Conservation (phyloP, 2,113 vertebrate species). For the Eidolon helvum region DNA sequence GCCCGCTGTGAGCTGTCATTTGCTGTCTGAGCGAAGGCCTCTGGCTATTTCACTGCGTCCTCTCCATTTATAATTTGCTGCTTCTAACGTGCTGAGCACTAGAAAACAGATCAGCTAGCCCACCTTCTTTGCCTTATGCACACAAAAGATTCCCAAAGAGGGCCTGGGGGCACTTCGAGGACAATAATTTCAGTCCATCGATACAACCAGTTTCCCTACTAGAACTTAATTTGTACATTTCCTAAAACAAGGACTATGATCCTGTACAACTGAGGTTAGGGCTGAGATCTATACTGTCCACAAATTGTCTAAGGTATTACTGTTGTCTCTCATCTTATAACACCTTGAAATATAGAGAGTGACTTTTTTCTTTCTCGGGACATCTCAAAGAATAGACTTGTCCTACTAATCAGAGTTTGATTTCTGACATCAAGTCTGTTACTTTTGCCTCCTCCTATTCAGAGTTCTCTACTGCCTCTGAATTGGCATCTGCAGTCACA, state of each 20-base stretch:
- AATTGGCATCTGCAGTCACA: background rate
- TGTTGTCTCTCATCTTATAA: conserved; percentile 1
- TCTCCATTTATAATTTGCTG: conserved; percentile 48
- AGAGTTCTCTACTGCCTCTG: background rate
- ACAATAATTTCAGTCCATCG: background rate
- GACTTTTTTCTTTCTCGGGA: background rate
- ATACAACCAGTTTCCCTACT: background rate
- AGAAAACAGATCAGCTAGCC: conserved; percentile 40
- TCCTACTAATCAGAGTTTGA: background rate
- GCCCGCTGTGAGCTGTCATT: conserved; percentile 57
- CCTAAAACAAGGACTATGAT: background rate
- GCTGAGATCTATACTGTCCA: background rate
- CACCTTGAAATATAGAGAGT: background rate
- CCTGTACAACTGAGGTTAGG: background rate
- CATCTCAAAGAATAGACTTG: background rate
- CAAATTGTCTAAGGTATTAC: background rate
- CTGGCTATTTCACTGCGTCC: conserved; percentile 47
- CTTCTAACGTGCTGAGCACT: conserved; percentile 42
- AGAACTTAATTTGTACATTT: conserved; percentile 29
- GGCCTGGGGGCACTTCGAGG: background rate
- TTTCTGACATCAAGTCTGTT: background rate
- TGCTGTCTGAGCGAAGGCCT: conserved; percentile 9
- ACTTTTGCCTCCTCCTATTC: background rate
- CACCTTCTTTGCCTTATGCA: conserved; percentile 12
- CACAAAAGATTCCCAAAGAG: background rate